Evolutionary conservation across 92 coral and sea anemone genomes (phyloP), one percentile per base, ranked within the genome.

Genomic region (Scolanthus callimorphus): DNA sequence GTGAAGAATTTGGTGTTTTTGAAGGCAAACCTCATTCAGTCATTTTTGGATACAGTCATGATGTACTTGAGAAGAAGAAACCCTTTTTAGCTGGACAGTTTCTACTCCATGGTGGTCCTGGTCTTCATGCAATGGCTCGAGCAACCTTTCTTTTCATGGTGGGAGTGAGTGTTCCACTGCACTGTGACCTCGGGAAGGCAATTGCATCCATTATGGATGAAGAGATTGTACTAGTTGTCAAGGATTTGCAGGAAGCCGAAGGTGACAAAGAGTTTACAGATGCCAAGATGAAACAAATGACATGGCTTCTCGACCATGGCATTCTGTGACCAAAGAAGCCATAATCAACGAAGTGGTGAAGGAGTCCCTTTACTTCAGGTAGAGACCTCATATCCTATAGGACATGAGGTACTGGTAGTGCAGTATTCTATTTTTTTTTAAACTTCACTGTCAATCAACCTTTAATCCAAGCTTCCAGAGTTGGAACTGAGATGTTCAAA

Each of bases 61-160:
- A n/a, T 37, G 78, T 71, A 38, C 46, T 61, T 38, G 46, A 39
- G 26, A 63, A 65, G 29, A 63, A 62, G 61, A 71, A 71, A 62
- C 79, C 71, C 22, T 71, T 46, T 60, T 43, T 62, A 31, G 71
- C 71, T 3, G 79, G 63, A 41, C 70, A 71, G 49, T 61, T 71
- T 17, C 60, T 71, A 57, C 78, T 71, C 20, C 78, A 71, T 60
- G 78, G 78, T 63, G 71, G 78, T 39, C 71, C 63, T 27, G 62
- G 78, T 9, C 71, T 59, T 29, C 78, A 71, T n/a, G n/a, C n/a
- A n/a, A n/a, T n/a, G n/a, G n/a, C n/a, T n/a, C n/a, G n/a, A n/a
- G n/a, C n/a, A n/a, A n/a, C 54, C 54, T 54, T 54, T 54, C 17
- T 54, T 25, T 54, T 28, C 27, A 25, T 51, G n/a, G 20, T 17